Conservation (phyloP, 2,888 invertebrate species). For the Mellilla xanthometata region DNA sequence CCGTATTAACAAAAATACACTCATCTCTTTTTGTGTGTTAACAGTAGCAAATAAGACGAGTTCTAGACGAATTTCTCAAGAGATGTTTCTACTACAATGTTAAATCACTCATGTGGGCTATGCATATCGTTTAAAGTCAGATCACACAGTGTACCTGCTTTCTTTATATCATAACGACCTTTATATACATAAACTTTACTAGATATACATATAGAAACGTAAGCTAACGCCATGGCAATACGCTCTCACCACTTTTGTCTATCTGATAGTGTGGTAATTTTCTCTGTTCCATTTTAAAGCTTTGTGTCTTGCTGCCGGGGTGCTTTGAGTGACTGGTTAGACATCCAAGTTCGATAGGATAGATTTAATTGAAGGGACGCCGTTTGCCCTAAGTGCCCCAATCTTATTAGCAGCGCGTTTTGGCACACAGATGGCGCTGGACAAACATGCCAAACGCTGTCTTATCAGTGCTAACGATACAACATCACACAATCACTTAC, state of each 20-base stretch:
- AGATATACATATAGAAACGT: conserved; percentile 31
- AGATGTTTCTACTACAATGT: no score
- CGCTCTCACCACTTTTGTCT: conserved; percentile 28
- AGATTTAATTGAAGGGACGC: not conserved
- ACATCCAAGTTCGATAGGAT: not conserved
- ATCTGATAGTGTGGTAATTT: conserved; percentile 29
- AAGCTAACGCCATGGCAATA: conserved; percentile 35
- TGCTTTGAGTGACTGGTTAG: not conserved
- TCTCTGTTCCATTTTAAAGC: conserved; percentile 3
- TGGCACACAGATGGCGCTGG: conserved; percentile 23
- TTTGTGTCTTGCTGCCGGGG: conserved; percentile 3
- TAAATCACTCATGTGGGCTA: no score
- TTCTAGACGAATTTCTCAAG: no score
- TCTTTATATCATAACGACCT: conserved; percentile 38
- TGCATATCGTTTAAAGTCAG: no score
- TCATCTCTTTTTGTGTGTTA: no score
- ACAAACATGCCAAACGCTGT: conserved; percentile 30
- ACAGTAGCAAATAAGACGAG: no score
- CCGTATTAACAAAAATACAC: no score
- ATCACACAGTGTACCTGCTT: conserved; percentile 22
- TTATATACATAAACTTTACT: conserved; percentile 27
- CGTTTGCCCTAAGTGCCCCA: not conserved
- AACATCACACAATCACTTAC: no score
- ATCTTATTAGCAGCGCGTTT: conserved; percentile 6
- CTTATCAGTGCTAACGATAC: conserved; percentile 44